phyloP scores from a whole-genome alignment of 2,888 invertebrate genomes.

The Philhelius pedissequus region DNA sequence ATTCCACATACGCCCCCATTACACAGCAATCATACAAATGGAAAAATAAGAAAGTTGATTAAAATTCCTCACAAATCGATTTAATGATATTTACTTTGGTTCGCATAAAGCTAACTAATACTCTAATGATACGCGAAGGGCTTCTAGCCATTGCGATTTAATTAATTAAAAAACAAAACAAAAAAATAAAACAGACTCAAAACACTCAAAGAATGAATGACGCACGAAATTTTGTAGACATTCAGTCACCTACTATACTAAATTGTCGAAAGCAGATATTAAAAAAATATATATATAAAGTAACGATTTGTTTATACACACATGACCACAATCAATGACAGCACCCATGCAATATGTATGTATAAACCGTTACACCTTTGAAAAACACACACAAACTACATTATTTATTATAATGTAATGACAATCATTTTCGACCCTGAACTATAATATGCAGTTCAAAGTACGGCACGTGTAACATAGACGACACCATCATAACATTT shows the following conservation, averaged over 20 bases:
- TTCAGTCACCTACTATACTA: not conserved
- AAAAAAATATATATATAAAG: not conserved
- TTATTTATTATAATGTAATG: not conserved
- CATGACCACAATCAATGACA: not conserved
- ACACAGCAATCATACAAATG: not conserved
- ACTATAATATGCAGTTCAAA: constrained; percentile 24
- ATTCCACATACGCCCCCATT: not conserved
- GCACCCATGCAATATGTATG: constrained; percentile 1
- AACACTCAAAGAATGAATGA: not conserved
- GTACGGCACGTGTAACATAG: constrained; percentile 17
- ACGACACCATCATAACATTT: not conserved
- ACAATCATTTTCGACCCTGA: constrained; percentile 8
- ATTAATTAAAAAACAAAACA: not conserved
- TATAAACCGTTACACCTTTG: constrained; percentile 6
- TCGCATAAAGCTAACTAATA: not conserved
- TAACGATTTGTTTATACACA: not conserved
- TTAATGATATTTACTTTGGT: too few relatives aligned
- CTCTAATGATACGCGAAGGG: not conserved
- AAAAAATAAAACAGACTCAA: not conserved
- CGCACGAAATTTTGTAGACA: constrained; percentile 3
- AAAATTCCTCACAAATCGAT: too few relatives aligned
- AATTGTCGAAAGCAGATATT: not conserved
- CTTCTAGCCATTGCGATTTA: not conserved
- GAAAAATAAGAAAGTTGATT: not conserved
- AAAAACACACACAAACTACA: not conserved